Conservation (phyloP, 2,888 invertebrate genomes). For the Xestia rhomboidea region DNA sequence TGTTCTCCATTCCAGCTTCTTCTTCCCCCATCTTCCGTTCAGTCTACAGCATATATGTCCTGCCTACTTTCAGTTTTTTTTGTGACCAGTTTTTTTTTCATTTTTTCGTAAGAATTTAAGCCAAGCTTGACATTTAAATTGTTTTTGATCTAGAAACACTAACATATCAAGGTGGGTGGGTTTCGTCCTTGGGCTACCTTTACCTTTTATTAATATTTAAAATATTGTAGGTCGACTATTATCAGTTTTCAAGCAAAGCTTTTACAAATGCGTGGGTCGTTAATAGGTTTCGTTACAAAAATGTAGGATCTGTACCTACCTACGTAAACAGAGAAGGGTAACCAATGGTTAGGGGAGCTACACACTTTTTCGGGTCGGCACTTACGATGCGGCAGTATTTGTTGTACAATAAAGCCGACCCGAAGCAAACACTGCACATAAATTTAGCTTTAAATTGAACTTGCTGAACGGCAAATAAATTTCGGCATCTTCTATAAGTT, state of each 20-base stretch:
- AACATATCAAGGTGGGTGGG: background rate
- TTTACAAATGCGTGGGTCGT: slow-evolving; percentile 11
- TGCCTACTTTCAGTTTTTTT: background rate
- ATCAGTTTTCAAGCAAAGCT: background rate
- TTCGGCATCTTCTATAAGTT: background rate
- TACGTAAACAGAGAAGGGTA: background rate
- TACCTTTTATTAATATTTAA: background rate
- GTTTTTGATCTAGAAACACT: background rate
- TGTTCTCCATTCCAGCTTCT: background rate
- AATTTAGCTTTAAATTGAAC: background rate
- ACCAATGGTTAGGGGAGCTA: background rate
- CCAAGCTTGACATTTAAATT: background rate
- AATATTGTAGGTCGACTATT: background rate
- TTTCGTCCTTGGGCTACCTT: background rate
- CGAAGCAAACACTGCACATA: too few species aligned
- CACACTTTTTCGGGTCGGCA: background rate
- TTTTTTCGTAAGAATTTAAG: background rate
- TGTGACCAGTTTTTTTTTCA: background rate
- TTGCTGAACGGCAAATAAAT: background rate
- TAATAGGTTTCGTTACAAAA: slow-evolving; percentile 7
- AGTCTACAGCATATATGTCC: background rate
- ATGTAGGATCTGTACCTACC: background rate
- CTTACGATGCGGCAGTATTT: background rate
- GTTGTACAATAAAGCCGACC: background rate
- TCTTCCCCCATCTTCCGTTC: background rate